A percentile compares a stretch with the other conserved stretches of the same genome.
Conservation (phyloP, 2,113 vertebrate genomes). For the Ochotona curzoniae region DNA sequence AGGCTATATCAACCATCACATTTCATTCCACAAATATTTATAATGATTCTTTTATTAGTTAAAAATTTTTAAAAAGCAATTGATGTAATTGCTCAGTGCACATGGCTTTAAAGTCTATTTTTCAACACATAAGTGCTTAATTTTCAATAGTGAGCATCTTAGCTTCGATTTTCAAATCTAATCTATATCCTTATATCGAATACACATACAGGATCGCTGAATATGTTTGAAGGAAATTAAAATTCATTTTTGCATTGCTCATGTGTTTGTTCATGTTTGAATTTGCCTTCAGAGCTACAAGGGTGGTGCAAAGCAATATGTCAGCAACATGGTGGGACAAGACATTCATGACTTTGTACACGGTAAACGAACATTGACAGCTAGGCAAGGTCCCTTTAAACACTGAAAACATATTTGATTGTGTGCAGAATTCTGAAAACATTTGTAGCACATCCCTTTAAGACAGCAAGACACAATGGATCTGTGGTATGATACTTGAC, state of each 20-base stretch:
- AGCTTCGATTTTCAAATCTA: neutral
- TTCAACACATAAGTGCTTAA: neutral
- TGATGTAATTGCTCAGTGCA: neutral
- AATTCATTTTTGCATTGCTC: neutral
- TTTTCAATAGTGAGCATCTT: neutral
- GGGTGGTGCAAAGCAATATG: rapidly evolving
- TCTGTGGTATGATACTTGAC: neutral
- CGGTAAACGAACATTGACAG: too few species aligned
- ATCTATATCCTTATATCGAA: neutral
- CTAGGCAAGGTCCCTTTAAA: neutral
- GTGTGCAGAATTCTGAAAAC: neutral
- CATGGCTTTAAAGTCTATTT: neutral
- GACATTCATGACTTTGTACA: neutral
- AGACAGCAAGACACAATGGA: neutral
- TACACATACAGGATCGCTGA: neutral
- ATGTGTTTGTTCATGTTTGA: neutral
- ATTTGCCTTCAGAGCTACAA: neutral
- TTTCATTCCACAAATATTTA: too few species aligned
- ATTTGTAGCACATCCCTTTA: neutral
- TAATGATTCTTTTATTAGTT: too few species aligned
- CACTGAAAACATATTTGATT: neutral
- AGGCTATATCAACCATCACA: too few species aligned
- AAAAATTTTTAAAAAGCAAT: too few species aligned
- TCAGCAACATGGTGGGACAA: neutral
- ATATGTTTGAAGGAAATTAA: neutral